Evolutionary conservation across 2,797 vertebrate genomes (phyloP).

Genomic region (Cryptoblepharus egeriae): DNA sequence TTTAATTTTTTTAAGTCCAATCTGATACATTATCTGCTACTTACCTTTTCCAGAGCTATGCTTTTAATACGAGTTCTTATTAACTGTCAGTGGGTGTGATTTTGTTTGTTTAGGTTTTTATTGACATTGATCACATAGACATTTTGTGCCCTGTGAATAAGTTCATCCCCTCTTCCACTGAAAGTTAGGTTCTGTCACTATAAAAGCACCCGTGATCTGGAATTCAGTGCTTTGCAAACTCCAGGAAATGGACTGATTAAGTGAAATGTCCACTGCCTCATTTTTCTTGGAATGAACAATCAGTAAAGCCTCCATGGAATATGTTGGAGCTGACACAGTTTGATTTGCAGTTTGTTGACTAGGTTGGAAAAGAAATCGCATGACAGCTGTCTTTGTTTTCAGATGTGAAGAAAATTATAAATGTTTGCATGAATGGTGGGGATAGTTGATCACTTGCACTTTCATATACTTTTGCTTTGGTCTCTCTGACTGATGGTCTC

Average conservation of each 20-base stretch:
- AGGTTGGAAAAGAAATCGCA: background rate
- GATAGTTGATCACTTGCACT: background rate
- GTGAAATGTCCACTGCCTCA: background rate
- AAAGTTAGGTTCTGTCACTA: background rate
- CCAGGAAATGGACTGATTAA: background rate
- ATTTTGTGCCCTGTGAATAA: background rate
- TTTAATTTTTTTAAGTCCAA: background rate
- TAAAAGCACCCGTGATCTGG: background rate
- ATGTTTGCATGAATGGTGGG: background rate
- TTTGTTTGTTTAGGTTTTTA: background rate
- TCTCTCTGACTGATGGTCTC: too few species aligned
- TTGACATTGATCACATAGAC: background rate
- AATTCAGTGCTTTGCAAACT: conserved; percentile 7
- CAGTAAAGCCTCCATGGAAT: background rate
- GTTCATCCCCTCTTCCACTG: too few species aligned
- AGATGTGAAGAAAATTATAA: background rate
- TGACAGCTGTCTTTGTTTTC: background rate
- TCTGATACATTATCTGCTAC: background rate
- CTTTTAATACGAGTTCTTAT: background rate
- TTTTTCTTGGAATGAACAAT: background rate
- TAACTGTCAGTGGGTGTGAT: background rate
- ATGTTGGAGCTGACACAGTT: background rate
- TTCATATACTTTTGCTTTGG: background rate
- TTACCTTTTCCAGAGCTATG: background rate
- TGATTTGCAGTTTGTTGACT: background rate